These are phyloP conservation scores for Palythoa heliodiscus DNA, from an alignment of 92 coral and sea anemone species.

Conservation along the genomic window DNA sequence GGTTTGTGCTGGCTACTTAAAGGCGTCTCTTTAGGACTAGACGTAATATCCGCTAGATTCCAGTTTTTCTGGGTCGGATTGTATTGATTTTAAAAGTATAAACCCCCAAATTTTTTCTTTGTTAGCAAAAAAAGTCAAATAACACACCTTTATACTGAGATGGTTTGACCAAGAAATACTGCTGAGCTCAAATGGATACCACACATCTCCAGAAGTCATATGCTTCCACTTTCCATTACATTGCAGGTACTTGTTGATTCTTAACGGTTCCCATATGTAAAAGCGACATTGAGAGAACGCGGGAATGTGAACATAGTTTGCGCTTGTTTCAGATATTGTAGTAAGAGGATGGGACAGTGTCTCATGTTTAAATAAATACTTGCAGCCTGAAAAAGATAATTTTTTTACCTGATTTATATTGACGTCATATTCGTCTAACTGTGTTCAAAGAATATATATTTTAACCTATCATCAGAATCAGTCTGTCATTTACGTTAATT, in stretches of 20 bases:
- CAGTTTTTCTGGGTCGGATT: background rate
- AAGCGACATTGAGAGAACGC: constrained; percentile 5
- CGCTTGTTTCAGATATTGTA: constrained; percentile 1
- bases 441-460: background rate
- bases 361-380: constrained; percentile 2
- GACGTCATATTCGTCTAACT: background rate
- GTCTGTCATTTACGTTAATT: no score
- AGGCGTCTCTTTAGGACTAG: no score
- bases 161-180: constrained; percentile 12
- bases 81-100: background rate
- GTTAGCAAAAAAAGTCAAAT: background rate
- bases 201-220: constrained; percentile 9
- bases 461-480: no score
- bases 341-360: background rate
- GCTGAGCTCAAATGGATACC: constrained; percentile 21
- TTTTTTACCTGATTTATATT: background rate
- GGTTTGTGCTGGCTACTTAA: no score
- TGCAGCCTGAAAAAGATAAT: constrained; percentile 9
- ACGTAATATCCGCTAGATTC: no score
- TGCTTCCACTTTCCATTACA: constrained; percentile 23
- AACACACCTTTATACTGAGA: constrained; percentile 28
- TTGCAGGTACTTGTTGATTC: constrained; percentile 11
- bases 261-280: background rate
- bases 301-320: background rate
- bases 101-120: background rate